These are phyloP conservation scores for Asbolus verrucosus DNA, from an alignment of 1,140 invertebrate species.

Conservation along the genomic window DNA sequence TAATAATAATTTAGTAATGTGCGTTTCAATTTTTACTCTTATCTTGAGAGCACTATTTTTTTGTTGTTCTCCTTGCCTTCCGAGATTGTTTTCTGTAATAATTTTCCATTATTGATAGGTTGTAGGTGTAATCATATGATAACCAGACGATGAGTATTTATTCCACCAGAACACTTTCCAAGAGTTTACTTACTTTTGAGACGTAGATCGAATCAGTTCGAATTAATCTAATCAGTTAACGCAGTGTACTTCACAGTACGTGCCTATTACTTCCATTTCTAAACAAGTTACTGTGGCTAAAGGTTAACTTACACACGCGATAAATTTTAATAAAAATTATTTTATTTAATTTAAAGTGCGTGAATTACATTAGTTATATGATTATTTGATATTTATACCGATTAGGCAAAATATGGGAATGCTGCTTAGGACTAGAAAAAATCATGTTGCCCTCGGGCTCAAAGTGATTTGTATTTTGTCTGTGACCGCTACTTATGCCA, in stretches of 20 bases:
- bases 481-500: constrained; percentile 53
- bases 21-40: constrained; percentile 23
- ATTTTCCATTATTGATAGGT: constrained; percentile 50
- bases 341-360: constrained; percentile 16
- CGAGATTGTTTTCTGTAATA: constrained; percentile 44
- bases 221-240: constrained; percentile 39
- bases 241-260: not conserved
- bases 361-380: constrained; percentile 30
- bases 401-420: constrained; percentile 52
- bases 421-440: constrained; percentile 59
- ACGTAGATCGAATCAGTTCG: constrained; percentile 21
- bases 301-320: not conserved
- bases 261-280: too few relatives aligned
- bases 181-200: constrained; percentile 41
- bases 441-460: constrained; percentile 52
- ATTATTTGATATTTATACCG: constrained; percentile 33
- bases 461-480: constrained; percentile 53
- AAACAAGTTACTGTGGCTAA: not conserved
- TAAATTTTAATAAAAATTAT: constrained; percentile 8
- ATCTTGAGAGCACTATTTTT: constrained; percentile 34
- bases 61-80: constrained; percentile 16
- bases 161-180: constrained; percentile 29
- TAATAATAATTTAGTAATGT: constrained; percentile 1
- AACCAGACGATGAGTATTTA: constrained; percentile 40
- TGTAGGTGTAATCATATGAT: constrained; percentile 29